phyloP scores from a whole-genome alignment of 2,113 vertebrate genomes.

The Galbula dea region DNA sequence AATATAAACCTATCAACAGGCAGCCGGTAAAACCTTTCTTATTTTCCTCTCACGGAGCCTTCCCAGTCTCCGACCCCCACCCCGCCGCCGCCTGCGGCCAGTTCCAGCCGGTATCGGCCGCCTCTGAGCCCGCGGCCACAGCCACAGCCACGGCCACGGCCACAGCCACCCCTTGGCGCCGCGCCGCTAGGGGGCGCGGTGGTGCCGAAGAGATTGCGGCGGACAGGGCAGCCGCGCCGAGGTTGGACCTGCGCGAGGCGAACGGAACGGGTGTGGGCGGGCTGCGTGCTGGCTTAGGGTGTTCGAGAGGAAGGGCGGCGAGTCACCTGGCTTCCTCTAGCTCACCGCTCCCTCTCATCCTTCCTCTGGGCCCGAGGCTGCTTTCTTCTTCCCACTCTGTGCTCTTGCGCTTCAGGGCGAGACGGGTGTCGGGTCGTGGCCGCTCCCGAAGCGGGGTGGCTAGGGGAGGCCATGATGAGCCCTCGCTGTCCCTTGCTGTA shows the following conservation, averaged over 20 bases:
- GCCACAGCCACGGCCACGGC: too few species aligned
- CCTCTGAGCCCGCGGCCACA: too few species aligned
- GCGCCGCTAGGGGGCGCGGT: background rate
- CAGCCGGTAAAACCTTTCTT: accelerated
- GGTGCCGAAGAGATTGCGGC: background rate
- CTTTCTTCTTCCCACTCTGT: accelerated
- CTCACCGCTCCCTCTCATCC: accelerated
- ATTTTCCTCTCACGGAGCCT: background rate
- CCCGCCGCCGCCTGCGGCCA: background rate
- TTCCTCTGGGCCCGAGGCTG: accelerated
- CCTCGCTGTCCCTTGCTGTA: too few species aligned
- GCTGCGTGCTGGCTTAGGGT: too few species aligned
- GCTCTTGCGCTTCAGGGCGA: too few species aligned
- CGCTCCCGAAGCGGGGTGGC: accelerated
- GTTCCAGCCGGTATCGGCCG: background rate
- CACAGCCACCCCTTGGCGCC: too few species aligned
- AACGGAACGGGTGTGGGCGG: too few species aligned
- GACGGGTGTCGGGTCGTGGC: background rate
- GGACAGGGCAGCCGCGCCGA: too few species aligned
- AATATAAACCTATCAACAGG: accelerated
- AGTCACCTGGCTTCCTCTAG: accelerated
- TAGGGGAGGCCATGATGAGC: background rate
- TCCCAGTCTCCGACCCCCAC: too few species aligned
- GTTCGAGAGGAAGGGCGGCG: accelerated
- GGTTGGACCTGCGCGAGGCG: too few species aligned